These are phyloP conservation scores for Podotricha telesiphe DNA, from an alignment of 2,888 invertebrate genomes.

Conservation along the genomic window DNA sequence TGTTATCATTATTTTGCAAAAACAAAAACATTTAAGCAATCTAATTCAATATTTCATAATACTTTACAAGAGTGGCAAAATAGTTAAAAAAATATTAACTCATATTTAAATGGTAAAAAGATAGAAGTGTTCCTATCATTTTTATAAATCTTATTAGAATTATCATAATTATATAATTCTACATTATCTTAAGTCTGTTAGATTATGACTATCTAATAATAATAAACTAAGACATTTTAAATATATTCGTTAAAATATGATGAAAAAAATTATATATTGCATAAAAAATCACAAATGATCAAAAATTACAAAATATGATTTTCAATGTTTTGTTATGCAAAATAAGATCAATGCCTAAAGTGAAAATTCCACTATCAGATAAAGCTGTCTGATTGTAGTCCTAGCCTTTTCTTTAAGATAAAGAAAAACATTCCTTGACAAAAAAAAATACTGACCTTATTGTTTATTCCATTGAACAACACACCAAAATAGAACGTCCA, in stretches of 20 bases:
- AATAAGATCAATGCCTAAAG: slow-evolving; percentile 29
- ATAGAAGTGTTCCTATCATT: slow-evolving; percentile 11
- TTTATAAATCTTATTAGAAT: slow-evolving; percentile 3
- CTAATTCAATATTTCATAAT: background rate
- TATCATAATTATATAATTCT: slow-evolving; percentile 31
- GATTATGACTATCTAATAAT: slow-evolving; percentile 8
- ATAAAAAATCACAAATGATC: no score
- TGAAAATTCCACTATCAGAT: slow-evolving; percentile 42
- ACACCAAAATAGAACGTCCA: slow-evolving; percentile 35
- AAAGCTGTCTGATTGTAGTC: slow-evolving; percentile 40
- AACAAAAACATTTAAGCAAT: background rate
- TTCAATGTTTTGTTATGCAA: slow-evolving; percentile 28
- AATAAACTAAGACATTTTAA: background rate
- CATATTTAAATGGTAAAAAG: background rate
- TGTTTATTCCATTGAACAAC: slow-evolving; percentile 32
- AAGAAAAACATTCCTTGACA: slow-evolving; percentile 27
- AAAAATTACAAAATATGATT: slow-evolving; percentile 24
- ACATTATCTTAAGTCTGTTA: background rate
- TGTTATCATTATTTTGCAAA: background rate
- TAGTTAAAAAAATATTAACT: background rate
- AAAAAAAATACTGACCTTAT: slow-evolving; percentile 37
- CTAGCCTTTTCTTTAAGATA: slow-evolving; percentile 39
- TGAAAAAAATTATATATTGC: background rate
- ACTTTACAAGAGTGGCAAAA: background rate
- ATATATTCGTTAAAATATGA: background rate